phyloP scores from a whole-genome alignment of 2,797 vertebrate species.

The Pteronotus mesoamericanus region DNA sequence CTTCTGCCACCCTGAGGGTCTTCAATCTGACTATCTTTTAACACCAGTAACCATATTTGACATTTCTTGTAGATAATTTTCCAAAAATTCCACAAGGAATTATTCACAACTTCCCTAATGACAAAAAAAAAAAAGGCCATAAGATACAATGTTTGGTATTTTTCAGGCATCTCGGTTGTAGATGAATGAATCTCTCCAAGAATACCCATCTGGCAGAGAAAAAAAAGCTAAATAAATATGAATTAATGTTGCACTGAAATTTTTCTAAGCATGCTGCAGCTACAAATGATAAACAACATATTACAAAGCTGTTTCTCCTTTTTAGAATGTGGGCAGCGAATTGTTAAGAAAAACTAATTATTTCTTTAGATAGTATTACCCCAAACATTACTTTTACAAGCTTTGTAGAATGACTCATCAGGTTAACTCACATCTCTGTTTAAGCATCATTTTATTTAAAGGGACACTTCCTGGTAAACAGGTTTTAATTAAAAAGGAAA shows the following conservation, averaged over 20 bases:
- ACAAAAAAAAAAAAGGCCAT: conserved; percentile 25
- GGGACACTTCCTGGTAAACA: conserved; percentile 53
- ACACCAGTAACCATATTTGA: background rate
- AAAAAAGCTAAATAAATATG: background rate
- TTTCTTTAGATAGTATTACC: conserved; percentile 29
- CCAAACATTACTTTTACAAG: conserved; percentile 32
- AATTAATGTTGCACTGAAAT: background rate
- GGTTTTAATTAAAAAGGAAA: conserved; percentile 66
- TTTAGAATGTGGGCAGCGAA: conserved; percentile 17
- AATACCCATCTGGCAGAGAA: background rate
- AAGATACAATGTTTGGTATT: background rate
- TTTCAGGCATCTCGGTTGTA: background rate
- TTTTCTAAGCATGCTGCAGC: conserved; percentile 28
- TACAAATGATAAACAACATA: conserved; percentile 33
- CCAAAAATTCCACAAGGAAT: background rate
- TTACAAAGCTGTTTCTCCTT: background rate
- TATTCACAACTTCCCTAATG: background rate
- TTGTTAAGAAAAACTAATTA: conserved; percentile 46
- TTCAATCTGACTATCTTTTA: background rate
- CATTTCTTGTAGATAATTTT: background rate
- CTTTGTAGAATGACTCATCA: conserved; percentile 42
- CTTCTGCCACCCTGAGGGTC: background rate
- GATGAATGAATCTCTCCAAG: conserved; percentile 9
- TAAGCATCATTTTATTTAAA: conserved; percentile 47
- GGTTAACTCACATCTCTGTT: conserved; percentile 14